phyloP scores from a whole-genome alignment of 2,888 invertebrate genomes.

The Athripsodes cinereus region DNA sequence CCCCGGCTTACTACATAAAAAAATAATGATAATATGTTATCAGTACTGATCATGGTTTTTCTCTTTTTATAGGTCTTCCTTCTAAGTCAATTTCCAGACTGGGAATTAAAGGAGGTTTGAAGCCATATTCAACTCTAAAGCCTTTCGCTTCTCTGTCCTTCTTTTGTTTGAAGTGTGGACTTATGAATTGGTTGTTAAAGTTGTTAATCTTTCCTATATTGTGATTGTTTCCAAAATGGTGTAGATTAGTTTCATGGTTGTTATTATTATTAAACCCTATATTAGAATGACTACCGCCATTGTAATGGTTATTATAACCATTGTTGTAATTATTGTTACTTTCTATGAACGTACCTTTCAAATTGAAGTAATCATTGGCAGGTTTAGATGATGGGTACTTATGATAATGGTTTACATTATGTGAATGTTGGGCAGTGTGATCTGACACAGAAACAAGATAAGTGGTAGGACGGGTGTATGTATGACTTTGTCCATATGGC shows the following conservation, averaged over 20 bases:
- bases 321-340: neutral
- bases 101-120: constrained; percentile 74
- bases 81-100: constrained; percentile 74
- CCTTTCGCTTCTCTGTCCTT: constrained; percentile 53
- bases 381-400: no score
- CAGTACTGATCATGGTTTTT: neutral
- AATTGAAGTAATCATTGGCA: constrained; percentile 34
- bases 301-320: constrained; percentile 21
- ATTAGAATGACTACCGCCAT: constrained; percentile 3
- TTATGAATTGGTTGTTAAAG: constrained; percentile 17
- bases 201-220: constrained; percentile 14
- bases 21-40: no score
- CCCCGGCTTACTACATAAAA: no score
- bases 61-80: constrained; percentile 53
- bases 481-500: constrained; percentile 14
- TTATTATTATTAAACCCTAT: neutral
- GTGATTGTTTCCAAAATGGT: neutral
- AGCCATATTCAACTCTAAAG: constrained; percentile 73
- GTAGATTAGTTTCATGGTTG: neutral
- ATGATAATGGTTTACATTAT: constrained; percentile 4
- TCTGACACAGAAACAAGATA: constrained; percentile 11
- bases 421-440: constrained; percentile 2
- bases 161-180: constrained; percentile 10
- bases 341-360: neutral
- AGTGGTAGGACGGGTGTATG: constrained; percentile 8